Base-by-base conservation (phyloP, 2,888 invertebrate genomes). In the Capitulum mitella region DNA sequence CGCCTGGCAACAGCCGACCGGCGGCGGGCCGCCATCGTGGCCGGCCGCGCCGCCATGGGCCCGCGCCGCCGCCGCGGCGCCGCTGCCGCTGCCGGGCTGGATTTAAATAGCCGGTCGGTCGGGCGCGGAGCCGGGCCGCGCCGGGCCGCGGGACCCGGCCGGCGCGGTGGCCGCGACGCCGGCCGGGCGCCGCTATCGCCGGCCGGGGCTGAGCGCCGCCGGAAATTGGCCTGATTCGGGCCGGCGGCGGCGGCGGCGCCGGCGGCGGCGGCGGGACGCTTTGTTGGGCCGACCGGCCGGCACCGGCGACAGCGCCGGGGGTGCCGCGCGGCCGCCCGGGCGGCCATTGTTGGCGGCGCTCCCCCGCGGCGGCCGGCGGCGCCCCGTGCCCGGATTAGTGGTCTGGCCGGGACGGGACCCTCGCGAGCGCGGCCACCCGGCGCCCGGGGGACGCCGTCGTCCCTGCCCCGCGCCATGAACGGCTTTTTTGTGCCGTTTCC, bases 1-100 rank as follows among this genome's bases (percentile, higher is more conserved):
- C 70, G 40, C 70, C 70, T 40, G 70, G 70, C 26, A 70, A 70
- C 70, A 70, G 70, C n/a, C n/a, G n/a, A n/a, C n/a, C n/a, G n/a
- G n/a, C 70, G 29, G 16, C 26, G 70, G 8, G 37, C 14, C 26
- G 37, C 32, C 32, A 32, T 37, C 70, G 70, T n/a, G 37, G 26
- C 37, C 37, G 26, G 26, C 40, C 12, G 61, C 19, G 26, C 70
- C 37, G 70, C 58, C 70, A 64, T 70, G 29, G 70, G 26, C n/a
- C 29, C 29, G 29, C 37, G 64, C 70, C 40, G 70, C 70, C 26
- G 37, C 70, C 37, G 2, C 22, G n/a, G n/a, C 19, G 37, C 22
- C 3, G 64, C 64, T 37, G 64, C n/a, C 37, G 64, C 64, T 32
- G 61, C 32, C 14, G 32, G 61, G 61, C 29, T 29, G 58, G 58